Conservation (phyloP, 2,888 invertebrate genomes). For the Zhuqinia jingwanae region DNA sequence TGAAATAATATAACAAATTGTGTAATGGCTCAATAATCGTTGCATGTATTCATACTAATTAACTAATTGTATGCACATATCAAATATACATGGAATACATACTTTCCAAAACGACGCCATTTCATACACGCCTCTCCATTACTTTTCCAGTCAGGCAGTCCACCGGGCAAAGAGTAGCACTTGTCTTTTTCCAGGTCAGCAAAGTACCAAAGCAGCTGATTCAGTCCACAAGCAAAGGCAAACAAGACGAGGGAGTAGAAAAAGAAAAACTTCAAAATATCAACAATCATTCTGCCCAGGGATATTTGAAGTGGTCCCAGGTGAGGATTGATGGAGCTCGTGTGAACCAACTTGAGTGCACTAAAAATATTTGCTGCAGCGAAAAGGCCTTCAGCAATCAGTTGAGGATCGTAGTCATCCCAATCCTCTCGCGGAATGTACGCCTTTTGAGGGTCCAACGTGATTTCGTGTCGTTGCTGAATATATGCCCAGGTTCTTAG, state of each 20-base stretch:
- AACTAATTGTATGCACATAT: too few species aligned
- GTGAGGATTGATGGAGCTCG: conserved; percentile 85
- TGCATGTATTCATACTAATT: too few species aligned
- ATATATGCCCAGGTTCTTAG: too few species aligned
- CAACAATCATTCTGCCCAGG: conserved; percentile 84
- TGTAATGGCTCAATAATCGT: background rate
- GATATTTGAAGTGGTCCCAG: conserved; percentile 85
- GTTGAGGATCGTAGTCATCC: conserved; percentile 99
- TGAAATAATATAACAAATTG: background rate
- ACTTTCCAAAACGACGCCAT: conserved; percentile 95
- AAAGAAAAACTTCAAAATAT: conserved; percentile 84
- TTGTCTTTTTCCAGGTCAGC: conserved; percentile 93
- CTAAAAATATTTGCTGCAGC: conserved; percentile 99
- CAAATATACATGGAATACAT: too few species aligned
- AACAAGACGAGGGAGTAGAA: conserved; percentile 84
- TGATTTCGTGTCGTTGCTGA: too few species aligned
- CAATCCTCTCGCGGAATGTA: conserved; percentile 96
- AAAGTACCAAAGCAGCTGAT: conserved; percentile 96
- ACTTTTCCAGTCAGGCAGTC: conserved; percentile 77
- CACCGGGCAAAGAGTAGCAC: conserved; percentile 88
- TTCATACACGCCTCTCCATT: conserved; percentile 81
- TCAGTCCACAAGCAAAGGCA: conserved; percentile 87
- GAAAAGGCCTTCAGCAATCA: conserved; percentile 97
- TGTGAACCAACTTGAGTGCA: conserved; percentile 85
- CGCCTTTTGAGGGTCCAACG: too few species aligned